Conservation (phyloP, 2,113 vertebrate species). For the Scophthalmus maximus region DNA sequence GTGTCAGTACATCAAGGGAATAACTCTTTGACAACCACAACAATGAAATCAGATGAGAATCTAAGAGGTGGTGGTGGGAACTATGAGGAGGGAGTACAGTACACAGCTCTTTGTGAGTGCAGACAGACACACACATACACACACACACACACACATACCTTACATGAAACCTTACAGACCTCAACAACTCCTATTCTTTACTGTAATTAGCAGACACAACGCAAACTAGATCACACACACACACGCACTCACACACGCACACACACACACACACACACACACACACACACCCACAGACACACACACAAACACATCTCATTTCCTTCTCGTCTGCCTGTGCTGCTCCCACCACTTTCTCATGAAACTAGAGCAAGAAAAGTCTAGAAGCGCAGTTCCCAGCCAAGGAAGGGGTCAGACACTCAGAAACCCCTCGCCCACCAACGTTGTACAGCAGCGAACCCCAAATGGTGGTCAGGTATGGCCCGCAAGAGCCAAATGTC, state of each 20-base stretch:
- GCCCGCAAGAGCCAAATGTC: no score
- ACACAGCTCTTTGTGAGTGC: not conserved
- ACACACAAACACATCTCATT: not conserved
- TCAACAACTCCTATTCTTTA: not conserved
- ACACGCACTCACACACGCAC: no score
- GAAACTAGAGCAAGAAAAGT: not conserved
- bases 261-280: no score
- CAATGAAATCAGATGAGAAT: conserved; percentile 32
- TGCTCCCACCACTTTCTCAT: not conserved
- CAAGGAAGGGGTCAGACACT: not conserved
- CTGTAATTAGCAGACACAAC: conserved; percentile 15
- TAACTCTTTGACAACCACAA: conserved; percentile 19
- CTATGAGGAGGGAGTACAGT: conserved; percentile 6
- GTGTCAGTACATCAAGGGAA: conserved; percentile 9
- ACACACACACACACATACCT: not conserved
- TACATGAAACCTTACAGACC: no score
- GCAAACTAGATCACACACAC: not conserved
- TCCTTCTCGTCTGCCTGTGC: not conserved
- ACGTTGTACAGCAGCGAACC: no score
- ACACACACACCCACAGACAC: no score
- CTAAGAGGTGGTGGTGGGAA: conserved; percentile 1
- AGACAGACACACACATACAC: not conserved
- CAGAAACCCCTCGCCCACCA: not conserved
- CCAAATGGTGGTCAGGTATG: no score
- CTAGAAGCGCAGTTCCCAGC: not conserved